Percentiles rank a stretch among this genome's conserved stretches.
These are phyloP conservation scores for Diadromus collaris DNA, from an alignment of 2,888 invertebrate genomes.

Conservation along the genomic window DNA sequence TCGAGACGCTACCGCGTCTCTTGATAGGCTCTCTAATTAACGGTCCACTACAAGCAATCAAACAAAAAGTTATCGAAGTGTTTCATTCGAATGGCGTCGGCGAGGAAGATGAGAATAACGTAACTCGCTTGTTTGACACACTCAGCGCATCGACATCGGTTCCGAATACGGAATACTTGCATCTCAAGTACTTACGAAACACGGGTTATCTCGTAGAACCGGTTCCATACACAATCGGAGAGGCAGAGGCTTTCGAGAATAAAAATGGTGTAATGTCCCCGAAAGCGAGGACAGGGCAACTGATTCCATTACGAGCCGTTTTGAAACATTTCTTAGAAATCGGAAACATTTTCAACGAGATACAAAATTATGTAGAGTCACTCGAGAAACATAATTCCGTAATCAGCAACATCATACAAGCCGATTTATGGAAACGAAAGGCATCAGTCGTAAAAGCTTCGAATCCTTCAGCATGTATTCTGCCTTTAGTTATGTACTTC, in stretches of 20 bases:
- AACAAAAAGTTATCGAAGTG: not conserved
- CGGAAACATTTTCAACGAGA: conserved; percentile 4
- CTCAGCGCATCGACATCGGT: not conserved
- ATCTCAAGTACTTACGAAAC: conserved; percentile 12
- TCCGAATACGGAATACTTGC: conserved; percentile 14
- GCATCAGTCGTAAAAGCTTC: not conserved
- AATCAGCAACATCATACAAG: conserved; percentile 22
- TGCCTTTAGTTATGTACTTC: conserved; percentile 30
- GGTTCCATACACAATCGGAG: conserved; percentile 13
- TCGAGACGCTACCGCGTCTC: too few species aligned
- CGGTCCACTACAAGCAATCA: not conserved
- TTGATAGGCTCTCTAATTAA: too few species aligned
- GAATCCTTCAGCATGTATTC: conserved; percentile 3
- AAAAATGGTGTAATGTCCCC: conserved; percentile 1
- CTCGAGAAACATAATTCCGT: conserved; percentile 1
- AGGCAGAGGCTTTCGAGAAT: conserved; percentile 1
- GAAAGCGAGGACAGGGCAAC: conserved; percentile 19
- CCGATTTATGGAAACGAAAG: conserved; percentile 29
- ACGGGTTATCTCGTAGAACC: conserved; percentile 12
- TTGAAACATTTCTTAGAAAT: conserved; percentile 23
- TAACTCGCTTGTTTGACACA: not conserved
- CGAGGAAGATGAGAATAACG: not conserved
- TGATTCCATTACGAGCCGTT: conserved; percentile 18
- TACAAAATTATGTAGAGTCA: conserved; percentile 1
- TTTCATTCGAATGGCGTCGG: conserved; percentile 7